Evolutionary conservation across 2,113 vertebrate genomes (phyloP), one percentile per base, ranked within the genome.

Genomic region (Xiphorhynchus elegans): DNA sequence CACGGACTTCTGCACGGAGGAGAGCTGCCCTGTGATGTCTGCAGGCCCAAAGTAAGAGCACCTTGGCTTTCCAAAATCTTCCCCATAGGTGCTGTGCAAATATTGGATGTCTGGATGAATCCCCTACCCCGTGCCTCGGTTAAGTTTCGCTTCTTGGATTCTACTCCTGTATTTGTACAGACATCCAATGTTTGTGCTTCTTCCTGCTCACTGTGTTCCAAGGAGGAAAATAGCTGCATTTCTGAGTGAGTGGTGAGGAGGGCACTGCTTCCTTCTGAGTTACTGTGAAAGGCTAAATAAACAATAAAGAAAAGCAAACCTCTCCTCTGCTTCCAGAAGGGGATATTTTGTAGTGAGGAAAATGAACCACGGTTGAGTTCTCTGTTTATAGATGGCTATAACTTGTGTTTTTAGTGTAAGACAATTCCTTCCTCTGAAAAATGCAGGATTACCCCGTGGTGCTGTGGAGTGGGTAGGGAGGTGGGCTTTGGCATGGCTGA

Each of bases 1-100:
- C 67, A 99, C 98, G 4, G 98, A 99, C 88, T 99, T 98, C 97
- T 99, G 98, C 96, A 98, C 98, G 3, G 98, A 99, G 88, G 98
- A 99, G 95, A 98, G 98, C 93, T 99, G 98, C 94, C 97, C 98
- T 0, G 97, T 99, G 58, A 99, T 99, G 98, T 99, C 98, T 90
- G 98, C 98, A 76, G 98, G 98, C 50, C 98, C 98, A 28, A 99
- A 99, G 98, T 99, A 98, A 98, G 98, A 77, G 76, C 20, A 0
- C 11, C 19, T 18, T 50, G 37, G 6, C 14, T 47, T 82, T 13
- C 10, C 7, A 60, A 31, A 87, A 40, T 8, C 7, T 29, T 56
- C 44, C 2, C 29, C 49, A 14, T 28, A 56, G 64, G 13, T 37
- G 6, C 8, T 53, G 7, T 17, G 56, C 46, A 21, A 68, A 26